A percentile compares a stretch with the other conserved stretches of the same genome.
phyloP scores from a whole-genome alignment of 2,888 invertebrate species.

The Fragum whitleyi region DNA sequence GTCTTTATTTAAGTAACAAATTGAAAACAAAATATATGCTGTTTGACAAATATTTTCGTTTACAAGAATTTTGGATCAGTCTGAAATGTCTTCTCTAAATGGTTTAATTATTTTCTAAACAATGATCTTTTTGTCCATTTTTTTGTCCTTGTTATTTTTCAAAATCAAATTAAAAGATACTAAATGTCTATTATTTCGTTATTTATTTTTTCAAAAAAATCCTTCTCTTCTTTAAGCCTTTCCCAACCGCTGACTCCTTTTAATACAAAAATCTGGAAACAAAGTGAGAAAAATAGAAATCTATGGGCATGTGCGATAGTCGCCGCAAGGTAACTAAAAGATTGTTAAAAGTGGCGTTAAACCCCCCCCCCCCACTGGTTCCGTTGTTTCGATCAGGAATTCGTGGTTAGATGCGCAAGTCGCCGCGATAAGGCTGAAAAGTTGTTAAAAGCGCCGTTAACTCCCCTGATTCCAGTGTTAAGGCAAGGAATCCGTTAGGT shows the following conservation, averaged over 20 bases:
- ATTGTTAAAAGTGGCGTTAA: too few species aligned
- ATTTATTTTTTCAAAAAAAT: neutral
- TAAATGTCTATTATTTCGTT: conserved; percentile 4
- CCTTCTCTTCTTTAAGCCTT: conserved; percentile 1
- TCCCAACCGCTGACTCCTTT: conserved; percentile 1
- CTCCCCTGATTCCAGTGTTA: too few species aligned
- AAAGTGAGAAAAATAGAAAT: neutral
- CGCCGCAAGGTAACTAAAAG: too few species aligned
- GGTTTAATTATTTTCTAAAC: conserved; percentile 1
- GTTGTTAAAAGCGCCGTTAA: too few species aligned
- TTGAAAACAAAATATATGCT: conserved; percentile 1
- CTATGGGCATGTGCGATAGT: too few species aligned
- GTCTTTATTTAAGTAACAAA: neutral
- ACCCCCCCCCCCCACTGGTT: too few species aligned
- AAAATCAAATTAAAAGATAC: conserved; percentile 4
- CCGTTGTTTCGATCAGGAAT: too few species aligned
- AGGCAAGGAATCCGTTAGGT: too few species aligned
- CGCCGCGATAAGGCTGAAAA: too few species aligned
- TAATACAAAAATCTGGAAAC: neutral
- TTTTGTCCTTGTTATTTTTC: conserved; percentile 1
- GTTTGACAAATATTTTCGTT: neutral
- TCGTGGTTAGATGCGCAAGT: too few species aligned
- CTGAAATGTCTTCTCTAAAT: neutral
- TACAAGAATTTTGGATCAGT: conserved; percentile 4
- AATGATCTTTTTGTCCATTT: conserved; percentile 1